Conservation (phyloP, 2,797 vertebrate species). For the Urocyon cinereoargenteus region DNA sequence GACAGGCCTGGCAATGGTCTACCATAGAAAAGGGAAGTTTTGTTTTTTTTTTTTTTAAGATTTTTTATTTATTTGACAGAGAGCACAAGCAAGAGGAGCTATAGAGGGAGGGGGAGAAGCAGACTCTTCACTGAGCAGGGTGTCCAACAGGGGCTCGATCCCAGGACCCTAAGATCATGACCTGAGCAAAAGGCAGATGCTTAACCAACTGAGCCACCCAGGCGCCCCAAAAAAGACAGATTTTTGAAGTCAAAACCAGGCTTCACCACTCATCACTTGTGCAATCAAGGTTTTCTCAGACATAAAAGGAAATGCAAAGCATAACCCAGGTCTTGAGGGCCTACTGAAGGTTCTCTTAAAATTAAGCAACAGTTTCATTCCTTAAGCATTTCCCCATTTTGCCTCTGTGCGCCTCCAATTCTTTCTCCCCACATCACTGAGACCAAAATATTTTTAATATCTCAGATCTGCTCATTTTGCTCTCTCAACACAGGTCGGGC, state of each 20-base stretch:
- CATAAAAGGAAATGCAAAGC: background rate
- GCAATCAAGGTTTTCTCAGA: background rate
- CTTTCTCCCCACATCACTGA: background rate
- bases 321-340: background rate
- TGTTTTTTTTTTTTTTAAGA: too few relatives aligned
- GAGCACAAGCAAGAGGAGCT: too few relatives aligned
- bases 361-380: background rate
- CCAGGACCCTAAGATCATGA: too few relatives aligned
- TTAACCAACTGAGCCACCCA: too few relatives aligned
- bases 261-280: background rate
- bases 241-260: background rate
- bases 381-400: background rate
- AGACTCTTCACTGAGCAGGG: too few relatives aligned
- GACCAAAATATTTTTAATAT: background rate
- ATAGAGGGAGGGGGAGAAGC: too few relatives aligned
- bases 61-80: too few relatives aligned
- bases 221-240: background rate
- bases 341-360: background rate
- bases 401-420: background rate
- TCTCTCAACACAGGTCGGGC: background rate
- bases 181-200: too few relatives aligned
- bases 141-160: too few relatives aligned
- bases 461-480: background rate
- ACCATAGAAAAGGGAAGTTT: background rate
- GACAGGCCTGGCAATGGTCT: background rate